A percentile compares a stretch with the other conserved stretches of the same genome.
phyloP scores from a whole-genome alignment of 2,888 invertebrate genomes.

The Hydropsyche betteni region DNA sequence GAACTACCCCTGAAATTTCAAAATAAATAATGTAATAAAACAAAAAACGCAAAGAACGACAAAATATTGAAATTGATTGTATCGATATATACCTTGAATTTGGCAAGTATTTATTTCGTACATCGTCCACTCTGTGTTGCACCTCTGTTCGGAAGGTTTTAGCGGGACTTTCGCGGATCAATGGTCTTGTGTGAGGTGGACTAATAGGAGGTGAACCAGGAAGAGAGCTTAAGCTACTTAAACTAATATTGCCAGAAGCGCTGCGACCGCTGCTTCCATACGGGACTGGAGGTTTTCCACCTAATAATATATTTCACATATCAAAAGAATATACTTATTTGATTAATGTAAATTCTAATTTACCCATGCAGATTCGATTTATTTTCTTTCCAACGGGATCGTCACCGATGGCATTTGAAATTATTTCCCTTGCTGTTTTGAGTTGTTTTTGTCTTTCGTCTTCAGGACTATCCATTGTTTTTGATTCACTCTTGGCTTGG shows the following conservation, averaged over 20 bases:
- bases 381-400: conserved; percentile 51
- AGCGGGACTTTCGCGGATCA: conserved; percentile 44
- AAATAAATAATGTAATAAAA: conserved; percentile 4
- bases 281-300: conserved; percentile 73
- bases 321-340: conserved; percentile 20
- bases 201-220: conserved; percentile 60
- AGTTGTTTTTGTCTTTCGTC: conserved; percentile 66
- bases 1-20: conserved; percentile 59
- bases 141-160: conserved; percentile 64
- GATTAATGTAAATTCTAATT: conserved; percentile 21
- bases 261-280: conserved; percentile 67
- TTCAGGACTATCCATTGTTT: conserved; percentile 64
- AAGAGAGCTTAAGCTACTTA: conserved; percentile 55
- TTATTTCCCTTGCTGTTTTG: conserved; percentile 77
- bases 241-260: conserved; percentile 69
- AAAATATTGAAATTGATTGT: not conserved
- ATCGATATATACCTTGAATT: conserved; percentile 42
- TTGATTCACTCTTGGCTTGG: conserved; percentile 62
- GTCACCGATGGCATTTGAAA: conserved; percentile 72
- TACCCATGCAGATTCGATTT: conserved; percentile 53
- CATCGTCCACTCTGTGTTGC: conserved; percentile 63
- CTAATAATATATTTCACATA: conserved; percentile 49
- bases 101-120: conserved; percentile 59
- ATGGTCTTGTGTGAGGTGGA: conserved; percentile 56
- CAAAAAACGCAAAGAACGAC: not conserved